Evolutionary conservation across 2,113 vertebrate genomes (phyloP).

Genomic region (Spea multiplicata): DNA sequence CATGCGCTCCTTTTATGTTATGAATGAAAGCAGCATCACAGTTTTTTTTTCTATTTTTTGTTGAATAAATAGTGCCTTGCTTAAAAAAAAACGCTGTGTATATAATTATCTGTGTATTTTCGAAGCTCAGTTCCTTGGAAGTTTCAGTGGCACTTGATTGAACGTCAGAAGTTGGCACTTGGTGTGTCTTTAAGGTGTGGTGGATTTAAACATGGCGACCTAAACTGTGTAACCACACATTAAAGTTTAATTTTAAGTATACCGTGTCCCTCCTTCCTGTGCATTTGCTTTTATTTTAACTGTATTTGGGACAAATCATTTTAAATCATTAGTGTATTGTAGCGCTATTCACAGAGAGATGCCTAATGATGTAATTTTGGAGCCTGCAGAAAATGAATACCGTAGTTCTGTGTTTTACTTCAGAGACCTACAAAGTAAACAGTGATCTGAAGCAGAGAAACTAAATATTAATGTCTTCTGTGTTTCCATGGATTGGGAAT

Average conservation of each 20-base stretch:
- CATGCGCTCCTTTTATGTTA: slow-evolving; percentile 12
- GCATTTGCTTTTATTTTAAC: slow-evolving; percentile 51
- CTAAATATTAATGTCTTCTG: not conserved
- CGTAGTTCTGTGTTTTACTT: not conserved
- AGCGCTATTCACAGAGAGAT: slow-evolving; percentile 62
- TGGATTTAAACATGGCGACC: slow-evolving; percentile 48
- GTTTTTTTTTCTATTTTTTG: slow-evolving; percentile 50
- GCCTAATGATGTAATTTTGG: slow-evolving; percentile 52
- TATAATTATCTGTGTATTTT: slow-evolving; percentile 53
- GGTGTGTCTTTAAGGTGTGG: slow-evolving; percentile 57
- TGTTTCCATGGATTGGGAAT: not conserved
- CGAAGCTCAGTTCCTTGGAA: slow-evolving; percentile 51
- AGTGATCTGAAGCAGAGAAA: not conserved
- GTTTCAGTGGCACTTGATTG: slow-evolving; percentile 53
- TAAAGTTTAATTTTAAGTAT: slow-evolving; percentile 14
- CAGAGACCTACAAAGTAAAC: not conserved
- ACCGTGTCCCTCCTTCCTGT: slow-evolving; percentile 56
- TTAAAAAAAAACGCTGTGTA: slow-evolving; percentile 52
- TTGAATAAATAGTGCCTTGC: slow-evolving; percentile 50
- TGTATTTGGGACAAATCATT: slow-evolving; percentile 62
- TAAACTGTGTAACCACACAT: slow-evolving; percentile 42
- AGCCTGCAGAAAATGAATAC: not conserved
- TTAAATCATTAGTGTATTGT: slow-evolving; percentile 68
- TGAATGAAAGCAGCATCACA: slow-evolving; percentile 44
- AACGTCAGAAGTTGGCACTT: slow-evolving; percentile 58